These are phyloP conservation scores for Junonia oenone DNA, from an alignment of 2,888 invertebrate species.

Conservation along the genomic window DNA sequence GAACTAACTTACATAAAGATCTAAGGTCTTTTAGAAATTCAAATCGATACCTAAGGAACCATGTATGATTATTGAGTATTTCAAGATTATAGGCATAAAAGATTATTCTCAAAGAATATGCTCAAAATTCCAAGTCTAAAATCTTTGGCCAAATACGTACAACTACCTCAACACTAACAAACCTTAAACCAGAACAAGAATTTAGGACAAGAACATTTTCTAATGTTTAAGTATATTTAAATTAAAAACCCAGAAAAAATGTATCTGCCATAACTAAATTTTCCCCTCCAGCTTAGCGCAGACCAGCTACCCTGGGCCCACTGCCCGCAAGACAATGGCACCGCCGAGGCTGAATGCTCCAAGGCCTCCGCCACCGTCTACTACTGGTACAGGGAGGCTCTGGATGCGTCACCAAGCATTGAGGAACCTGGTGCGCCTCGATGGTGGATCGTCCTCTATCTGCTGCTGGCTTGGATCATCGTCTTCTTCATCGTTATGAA, in stretches of 20 bases:
- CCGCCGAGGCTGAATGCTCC: constrained; percentile 86
- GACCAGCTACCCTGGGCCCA: constrained; percentile 88
- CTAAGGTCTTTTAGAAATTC: no score
- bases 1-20: not conserved
- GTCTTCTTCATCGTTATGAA: constrained; percentile 98
- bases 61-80: no score
- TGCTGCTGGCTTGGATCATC: constrained; percentile 92
- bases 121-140: no score
- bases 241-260: no score
- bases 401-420: constrained; percentile 92
- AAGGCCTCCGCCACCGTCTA: constrained; percentile 93
- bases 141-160: no score
- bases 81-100: no score
- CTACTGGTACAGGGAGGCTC: constrained; percentile 94
- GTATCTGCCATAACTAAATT: not conserved
- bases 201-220: no score
- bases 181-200: no score
- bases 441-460: constrained; percentile 95
- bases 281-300: constrained; percentile 84
- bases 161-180: no score
- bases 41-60: no score
- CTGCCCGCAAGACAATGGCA: constrained; percentile 86
- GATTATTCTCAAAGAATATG: no score
- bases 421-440: constrained; percentile 90
- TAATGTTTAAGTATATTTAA: no score